A percentile compares a stretch with the other conserved stretches of the same genome.
Evolutionary conservation across 1,140 invertebrate species (phyloP).

Genomic region (Eueides isabella): DNA sequence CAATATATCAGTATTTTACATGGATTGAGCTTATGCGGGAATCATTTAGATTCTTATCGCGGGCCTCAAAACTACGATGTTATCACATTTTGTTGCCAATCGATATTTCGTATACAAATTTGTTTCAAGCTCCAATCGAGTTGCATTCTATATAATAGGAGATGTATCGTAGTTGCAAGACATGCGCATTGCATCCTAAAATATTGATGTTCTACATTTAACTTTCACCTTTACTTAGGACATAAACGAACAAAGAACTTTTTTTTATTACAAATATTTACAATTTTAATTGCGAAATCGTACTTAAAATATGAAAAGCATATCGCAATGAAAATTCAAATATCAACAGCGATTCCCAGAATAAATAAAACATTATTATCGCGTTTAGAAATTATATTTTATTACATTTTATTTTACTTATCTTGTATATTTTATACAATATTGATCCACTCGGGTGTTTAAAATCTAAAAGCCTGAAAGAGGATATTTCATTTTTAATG

Average conservation of each 20-base stretch:
- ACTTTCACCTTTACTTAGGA: conserved; percentile 24
- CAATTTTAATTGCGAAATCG: too few species aligned
- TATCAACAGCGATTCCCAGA: too few species aligned
- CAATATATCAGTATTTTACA: not conserved
- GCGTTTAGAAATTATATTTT: too few species aligned
- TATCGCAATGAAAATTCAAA: too few species aligned
- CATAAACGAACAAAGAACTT: not conserved
- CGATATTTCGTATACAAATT: conserved; percentile 8
- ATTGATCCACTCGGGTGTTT: too few species aligned
- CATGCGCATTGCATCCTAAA: conserved; percentile 39
- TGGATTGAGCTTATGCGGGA: not conserved
- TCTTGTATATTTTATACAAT: too few species aligned
- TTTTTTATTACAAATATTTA: not conserved
- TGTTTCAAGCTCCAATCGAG: conserved; percentile 17
- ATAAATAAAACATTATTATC: not conserved
- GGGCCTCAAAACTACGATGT: not conserved
- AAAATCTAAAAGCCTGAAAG: too few species aligned
- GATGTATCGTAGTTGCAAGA: conserved; percentile 27
- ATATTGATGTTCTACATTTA: conserved; percentile 37
- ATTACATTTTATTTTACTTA: too few species aligned
- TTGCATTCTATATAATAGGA: conserved; percentile 20
- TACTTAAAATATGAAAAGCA: too few species aligned
- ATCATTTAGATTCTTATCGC: not conserved
- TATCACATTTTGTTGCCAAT: not conserved
- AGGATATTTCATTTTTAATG: too few species aligned